Percentiles rank a stretch among this genome's conserved stretches.
These are phyloP conservation scores for Alfaro cultratus DNA, from an alignment of 2,797 vertebrate genomes.

Conservation along the genomic window DNA sequence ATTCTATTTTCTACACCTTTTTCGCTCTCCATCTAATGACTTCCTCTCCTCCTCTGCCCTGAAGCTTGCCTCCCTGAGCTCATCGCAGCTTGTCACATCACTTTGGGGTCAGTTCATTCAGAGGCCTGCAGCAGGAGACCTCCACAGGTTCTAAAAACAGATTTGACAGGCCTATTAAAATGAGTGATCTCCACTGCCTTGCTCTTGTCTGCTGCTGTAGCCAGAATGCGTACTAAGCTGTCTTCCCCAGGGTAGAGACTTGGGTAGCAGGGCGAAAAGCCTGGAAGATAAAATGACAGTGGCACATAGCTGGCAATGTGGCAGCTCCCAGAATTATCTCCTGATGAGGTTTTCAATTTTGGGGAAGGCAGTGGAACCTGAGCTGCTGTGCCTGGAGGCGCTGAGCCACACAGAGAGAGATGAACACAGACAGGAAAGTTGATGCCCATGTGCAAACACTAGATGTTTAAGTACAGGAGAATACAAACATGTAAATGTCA, in stretches of 20 bases:
- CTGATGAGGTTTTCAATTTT: constrained; percentile 75
- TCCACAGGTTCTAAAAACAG: constrained; percentile 82
- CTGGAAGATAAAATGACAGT: constrained; percentile 76
- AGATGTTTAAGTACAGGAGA: constrained; percentile 2
- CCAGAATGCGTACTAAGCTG: constrained; percentile 72
- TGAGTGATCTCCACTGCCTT: constrained; percentile 80
- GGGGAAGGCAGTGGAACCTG: constrained; percentile 60
- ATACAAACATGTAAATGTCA: background rate
- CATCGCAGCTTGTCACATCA: constrained; percentile 76
- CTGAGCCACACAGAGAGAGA: constrained; percentile 33
- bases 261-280: constrained; percentile 63
- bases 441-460: constrained; percentile 22
- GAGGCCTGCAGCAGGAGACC: constrained; percentile 66
- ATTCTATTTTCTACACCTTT: constrained; percentile 31
- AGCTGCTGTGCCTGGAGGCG: constrained; percentile 58
- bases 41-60: constrained; percentile 30
- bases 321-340: constrained; percentile 81
- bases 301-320: constrained; percentile 78
- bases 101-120: constrained; percentile 78
- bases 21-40: constrained; percentile 35
- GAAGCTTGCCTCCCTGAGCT: constrained; percentile 59
- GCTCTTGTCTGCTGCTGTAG: constrained; percentile 56
- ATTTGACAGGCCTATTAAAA: constrained; percentile 83
- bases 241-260: constrained; percentile 66
- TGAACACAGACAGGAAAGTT: constrained; percentile 37